Evolutionary conservation across 1,140 invertebrate species (phyloP).

Genomic region (Solen grandis): DNA sequence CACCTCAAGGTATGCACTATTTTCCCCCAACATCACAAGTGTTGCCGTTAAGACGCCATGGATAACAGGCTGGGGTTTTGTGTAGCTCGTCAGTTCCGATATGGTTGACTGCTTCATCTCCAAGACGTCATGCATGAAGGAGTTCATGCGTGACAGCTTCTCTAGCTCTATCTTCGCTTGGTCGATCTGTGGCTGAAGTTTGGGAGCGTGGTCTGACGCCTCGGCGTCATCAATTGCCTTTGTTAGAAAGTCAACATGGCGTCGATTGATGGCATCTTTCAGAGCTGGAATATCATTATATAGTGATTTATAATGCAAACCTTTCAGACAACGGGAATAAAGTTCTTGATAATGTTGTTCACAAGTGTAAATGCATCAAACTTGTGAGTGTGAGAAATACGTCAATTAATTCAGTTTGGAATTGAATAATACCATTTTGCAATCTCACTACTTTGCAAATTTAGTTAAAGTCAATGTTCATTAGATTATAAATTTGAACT

Average conservation of each 20-base stretch:
- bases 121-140: constrained; percentile 42
- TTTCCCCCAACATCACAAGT: constrained; percentile 19
- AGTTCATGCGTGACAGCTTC: constrained; percentile 1
- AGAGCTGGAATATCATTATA: constrained; percentile 24
- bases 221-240: constrained; percentile 41
- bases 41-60: constrained; percentile 2
- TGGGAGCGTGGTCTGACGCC: neutral
- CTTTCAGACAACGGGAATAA: no score
- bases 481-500: no score
- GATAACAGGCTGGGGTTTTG: constrained; percentile 1
- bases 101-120: constrained; percentile 40
- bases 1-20: neutral
- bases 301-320: no score
- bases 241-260: constrained; percentile 17
- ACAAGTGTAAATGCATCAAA: no score
- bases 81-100: constrained; percentile 23
- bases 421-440: no score
- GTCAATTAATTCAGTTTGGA: no score
- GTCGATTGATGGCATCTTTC: constrained; percentile 46
- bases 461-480: no score
- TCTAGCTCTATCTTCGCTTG: constrained; percentile 22
- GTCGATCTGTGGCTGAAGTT: neutral
- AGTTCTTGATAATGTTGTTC: no score
- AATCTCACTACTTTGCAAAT: no score
- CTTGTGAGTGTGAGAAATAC: no score